phyloP scores from a whole-genome alignment of 2,797 vertebrate species.

The Trachops cirrhosus region DNA sequence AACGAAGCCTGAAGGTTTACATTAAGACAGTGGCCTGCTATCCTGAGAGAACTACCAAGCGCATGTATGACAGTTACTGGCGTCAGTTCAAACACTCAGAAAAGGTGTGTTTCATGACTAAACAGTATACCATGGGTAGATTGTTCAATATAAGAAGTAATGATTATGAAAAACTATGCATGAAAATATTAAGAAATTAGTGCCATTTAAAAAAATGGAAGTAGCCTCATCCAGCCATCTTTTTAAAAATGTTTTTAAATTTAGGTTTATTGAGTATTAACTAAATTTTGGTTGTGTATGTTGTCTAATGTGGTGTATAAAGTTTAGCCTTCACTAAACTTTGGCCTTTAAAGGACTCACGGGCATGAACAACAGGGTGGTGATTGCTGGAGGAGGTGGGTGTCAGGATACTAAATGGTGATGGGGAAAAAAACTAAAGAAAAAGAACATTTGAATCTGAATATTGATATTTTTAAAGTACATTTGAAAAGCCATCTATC shows the following conservation, averaged over 20 bases:
- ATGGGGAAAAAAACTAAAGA: background rate
- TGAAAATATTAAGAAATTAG: background rate
- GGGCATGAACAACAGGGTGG: background rate
- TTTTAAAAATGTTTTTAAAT: background rate
- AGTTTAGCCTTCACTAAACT: background rate
- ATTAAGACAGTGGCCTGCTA: constrained; percentile 93
- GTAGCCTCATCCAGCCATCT: background rate
- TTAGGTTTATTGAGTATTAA: background rate
- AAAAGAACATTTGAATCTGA: background rate
- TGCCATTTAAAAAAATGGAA: background rate
- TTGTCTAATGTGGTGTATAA: background rate
- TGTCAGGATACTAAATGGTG: background rate
- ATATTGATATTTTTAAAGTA: background rate
- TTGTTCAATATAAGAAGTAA: background rate
- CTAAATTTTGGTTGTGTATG: constrained; percentile 16
- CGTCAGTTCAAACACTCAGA: constrained; percentile 91
- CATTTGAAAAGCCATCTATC: background rate
- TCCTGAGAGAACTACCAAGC: constrained; percentile 89
- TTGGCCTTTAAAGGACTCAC: background rate
- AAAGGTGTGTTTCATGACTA: constrained; percentile 80
- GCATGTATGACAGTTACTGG: constrained; percentile 92
- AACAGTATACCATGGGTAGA: background rate
- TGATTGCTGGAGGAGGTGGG: background rate
- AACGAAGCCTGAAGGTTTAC: constrained; percentile 91
- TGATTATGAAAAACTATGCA: background rate